These are phyloP conservation scores for Axis porcinus DNA, from an alignment of 2,113 vertebrate genomes.

Conservation along the genomic window DNA sequence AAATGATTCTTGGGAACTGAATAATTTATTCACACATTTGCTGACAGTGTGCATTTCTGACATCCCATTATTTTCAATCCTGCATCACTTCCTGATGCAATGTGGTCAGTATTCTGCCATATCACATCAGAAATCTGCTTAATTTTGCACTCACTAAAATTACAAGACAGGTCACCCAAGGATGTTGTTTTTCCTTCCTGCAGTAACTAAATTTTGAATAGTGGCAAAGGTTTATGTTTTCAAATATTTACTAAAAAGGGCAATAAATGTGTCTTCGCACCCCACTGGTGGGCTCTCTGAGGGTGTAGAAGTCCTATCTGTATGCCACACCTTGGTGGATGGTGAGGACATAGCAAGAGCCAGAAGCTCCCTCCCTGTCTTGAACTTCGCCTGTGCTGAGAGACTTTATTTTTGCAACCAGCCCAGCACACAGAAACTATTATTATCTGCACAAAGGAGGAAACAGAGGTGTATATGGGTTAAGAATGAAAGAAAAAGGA, in stretches of 20 bases:
- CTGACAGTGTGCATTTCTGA: not conserved
- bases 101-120: not conserved
- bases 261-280: not conserved
- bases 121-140: not conserved
- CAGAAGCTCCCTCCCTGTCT: not conserved
- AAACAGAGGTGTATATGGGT: not conserved
- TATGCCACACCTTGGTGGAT: too few relatives aligned
- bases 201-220: not conserved
- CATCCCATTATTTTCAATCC: not conserved
- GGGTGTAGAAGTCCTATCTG: not conserved
- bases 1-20: not conserved
- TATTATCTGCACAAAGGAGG: not conserved
- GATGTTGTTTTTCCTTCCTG: not conserved
- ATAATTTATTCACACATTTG: not conserved
- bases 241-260: not conserved
- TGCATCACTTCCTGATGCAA: not conserved
- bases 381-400: not conserved
- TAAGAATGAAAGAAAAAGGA: not conserved
- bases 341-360: not conserved
- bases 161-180: not conserved
- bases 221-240: not conserved
- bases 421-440: fast-evolving
- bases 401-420: not conserved
- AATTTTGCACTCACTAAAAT: not conserved
- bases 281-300: not conserved